Percentiles rank a stretch among this genome's conserved stretches.
Conservation (phyloP, 1,140 invertebrate species). For the Hypsibius dujardini region DNA sequence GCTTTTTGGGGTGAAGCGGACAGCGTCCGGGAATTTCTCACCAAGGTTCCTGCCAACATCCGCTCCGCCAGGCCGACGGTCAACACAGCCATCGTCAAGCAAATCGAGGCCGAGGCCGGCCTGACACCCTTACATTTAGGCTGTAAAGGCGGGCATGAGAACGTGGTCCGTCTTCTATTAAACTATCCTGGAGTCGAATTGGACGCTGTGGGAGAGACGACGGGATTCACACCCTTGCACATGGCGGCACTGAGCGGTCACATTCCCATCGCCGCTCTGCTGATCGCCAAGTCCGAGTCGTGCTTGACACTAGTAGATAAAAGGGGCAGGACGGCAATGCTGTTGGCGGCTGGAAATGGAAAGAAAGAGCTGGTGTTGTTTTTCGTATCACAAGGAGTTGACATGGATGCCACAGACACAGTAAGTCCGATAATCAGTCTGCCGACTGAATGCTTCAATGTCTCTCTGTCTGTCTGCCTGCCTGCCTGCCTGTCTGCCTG, state of each 20-base stretch:
- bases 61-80: slow-evolving; percentile 60
- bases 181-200: slow-evolving; percentile 93
- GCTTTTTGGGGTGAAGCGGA: slow-evolving; percentile 95
- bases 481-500: not conserved
- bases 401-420: slow-evolving; percentile 91
- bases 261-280: slow-evolving; percentile 74
- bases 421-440: slow-evolving; percentile 29
- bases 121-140: slow-evolving; percentile 90
- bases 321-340: slow-evolving; percentile 82
- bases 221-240: slow-evolving; percentile 71
- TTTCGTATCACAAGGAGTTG: slow-evolving; percentile 82
- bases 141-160: slow-evolving; percentile 89
- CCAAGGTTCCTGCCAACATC: slow-evolving; percentile 80
- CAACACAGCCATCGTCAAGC: slow-evolving; percentile 34
- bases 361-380: slow-evolving; percentile 95
- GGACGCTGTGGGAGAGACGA: slow-evolving; percentile 39
- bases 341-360: slow-evolving; percentile 84
- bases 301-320: slow-evolving; percentile 77
- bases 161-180: slow-evolving; percentile 76
- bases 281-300: slow-evolving; percentile 79
- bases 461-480: not conserved
- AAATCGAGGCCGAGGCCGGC: slow-evolving; percentile 46
- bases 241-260: slow-evolving; percentile 88
- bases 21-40: slow-evolving; percentile 80
- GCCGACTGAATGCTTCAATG: too few species aligned